These are phyloP conservation scores for Sphaeramia orbicularis DNA, from an alignment of 2,797 vertebrate genomes.

Conservation along the genomic window DNA sequence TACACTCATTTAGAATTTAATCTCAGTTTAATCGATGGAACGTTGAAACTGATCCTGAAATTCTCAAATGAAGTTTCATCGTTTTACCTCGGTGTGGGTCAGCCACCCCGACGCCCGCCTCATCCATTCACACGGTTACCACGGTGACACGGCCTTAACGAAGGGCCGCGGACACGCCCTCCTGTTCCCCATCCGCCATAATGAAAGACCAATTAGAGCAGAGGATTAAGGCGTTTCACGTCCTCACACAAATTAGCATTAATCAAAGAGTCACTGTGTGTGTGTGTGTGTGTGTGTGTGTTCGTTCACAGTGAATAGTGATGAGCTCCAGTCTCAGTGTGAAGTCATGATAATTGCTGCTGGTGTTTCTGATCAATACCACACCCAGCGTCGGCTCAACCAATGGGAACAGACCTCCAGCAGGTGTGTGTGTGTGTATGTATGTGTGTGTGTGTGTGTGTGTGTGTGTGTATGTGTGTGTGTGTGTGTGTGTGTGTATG, in stretches of 20 bases:
- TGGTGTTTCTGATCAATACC: conserved; percentile 69
- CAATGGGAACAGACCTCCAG: conserved; percentile 47
- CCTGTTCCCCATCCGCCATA: conserved; percentile 33
- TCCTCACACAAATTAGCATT: conserved; percentile 81
- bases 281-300: conserved; percentile 40
- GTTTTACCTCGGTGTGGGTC: neutral
- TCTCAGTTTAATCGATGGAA: too few species aligned
- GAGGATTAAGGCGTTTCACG: conserved; percentile 70
- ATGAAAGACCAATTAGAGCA: conserved; percentile 76
- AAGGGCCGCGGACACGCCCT: conserved; percentile 72
- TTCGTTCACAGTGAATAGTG: conserved; percentile 55
- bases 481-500: conserved; percentile 23
- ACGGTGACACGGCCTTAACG: conserved; percentile 66
- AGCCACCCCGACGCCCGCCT: neutral
- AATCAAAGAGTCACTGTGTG: conserved; percentile 70
- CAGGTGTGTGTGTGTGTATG: conserved; percentile 28
- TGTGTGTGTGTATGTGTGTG: conserved; percentile 29
- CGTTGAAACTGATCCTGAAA: too few species aligned
- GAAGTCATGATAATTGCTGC: conserved; percentile 63
- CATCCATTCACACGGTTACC: conserved; percentile 53
- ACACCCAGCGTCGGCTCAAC: conserved; percentile 45
- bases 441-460: conserved; percentile 23
- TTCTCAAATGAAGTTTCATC: conserved; percentile 14
- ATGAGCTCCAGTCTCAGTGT: conserved; percentile 62
- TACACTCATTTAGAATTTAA: too few species aligned